Evolutionary conservation across 1,140 invertebrate genomes (phyloP).

Genomic region (Panulirus ornatus): DNA sequence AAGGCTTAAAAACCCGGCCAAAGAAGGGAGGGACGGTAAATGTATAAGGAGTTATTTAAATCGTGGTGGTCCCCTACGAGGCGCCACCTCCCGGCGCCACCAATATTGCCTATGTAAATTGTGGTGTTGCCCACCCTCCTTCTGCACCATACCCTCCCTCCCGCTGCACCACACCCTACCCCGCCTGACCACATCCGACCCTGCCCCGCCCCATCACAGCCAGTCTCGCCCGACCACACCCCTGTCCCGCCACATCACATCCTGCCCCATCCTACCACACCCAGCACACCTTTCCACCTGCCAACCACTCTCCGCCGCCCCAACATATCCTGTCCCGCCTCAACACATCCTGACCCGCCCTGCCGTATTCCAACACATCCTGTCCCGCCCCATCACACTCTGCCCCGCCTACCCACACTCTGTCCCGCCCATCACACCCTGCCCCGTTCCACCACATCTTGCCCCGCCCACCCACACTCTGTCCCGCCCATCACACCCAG

Average conservation of each 20-base stretch:
- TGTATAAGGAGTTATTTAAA: slow-evolving; percentile 7
- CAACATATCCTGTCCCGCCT: not conserved
- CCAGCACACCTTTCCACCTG: not conserved
- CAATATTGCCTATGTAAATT: slow-evolving; percentile 21
- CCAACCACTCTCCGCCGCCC: not conserved
- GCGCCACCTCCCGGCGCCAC: not conserved
- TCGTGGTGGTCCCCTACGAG: not conserved
- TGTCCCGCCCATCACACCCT: not conserved
- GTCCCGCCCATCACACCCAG: not conserved
- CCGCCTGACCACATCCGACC: not conserved
- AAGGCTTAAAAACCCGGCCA: too few species aligned
- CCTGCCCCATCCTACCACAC: not conserved
- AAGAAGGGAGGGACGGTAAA: not conserved
- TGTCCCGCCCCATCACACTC: not conserved
- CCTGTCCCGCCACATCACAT: not conserved
- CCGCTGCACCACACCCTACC: not conserved
- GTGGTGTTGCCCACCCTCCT: not conserved
- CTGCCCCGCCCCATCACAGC: not conserved
- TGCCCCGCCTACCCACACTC: not conserved
- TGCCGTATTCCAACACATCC: not conserved
- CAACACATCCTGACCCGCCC: not conserved
- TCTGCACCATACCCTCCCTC: not conserved
- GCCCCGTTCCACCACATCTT: not conserved
- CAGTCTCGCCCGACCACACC: not conserved
- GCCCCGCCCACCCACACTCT: not conserved